phyloP scores from a whole-genome alignment of 2,113 vertebrate species.

The Mus spicilegus region DNA sequence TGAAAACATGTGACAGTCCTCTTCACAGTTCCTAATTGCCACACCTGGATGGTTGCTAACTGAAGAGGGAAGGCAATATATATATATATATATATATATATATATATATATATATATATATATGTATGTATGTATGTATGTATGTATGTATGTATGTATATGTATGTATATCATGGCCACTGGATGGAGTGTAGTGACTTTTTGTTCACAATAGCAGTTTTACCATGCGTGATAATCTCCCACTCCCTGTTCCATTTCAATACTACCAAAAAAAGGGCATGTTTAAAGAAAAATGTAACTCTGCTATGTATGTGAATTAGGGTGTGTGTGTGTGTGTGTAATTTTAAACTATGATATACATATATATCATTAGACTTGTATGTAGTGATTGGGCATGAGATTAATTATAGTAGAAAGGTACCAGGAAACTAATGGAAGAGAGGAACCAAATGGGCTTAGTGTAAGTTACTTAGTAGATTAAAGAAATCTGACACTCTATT shows the following conservation, averaged over 20 bases:
- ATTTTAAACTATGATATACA: not conserved
- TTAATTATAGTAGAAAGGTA: not conserved
- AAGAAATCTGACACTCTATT: not conserved
- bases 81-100: too few relatives aligned
- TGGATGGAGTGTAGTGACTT: not conserved
- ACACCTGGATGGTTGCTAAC: not conserved
- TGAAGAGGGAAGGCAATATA: not conserved
- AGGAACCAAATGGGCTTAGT: not conserved
- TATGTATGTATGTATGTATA: too few relatives aligned
- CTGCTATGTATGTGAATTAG: not conserved
- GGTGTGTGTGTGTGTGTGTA: not conserved
- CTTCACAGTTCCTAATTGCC: not conserved
- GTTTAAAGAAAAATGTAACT: not conserved
- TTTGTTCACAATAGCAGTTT: not conserved
- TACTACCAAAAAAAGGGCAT: not conserved
- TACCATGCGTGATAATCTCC: not conserved
- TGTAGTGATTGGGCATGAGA: not conserved
- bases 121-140: too few relatives aligned
- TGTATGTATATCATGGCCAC: too few relatives aligned
- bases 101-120: too few relatives aligned
- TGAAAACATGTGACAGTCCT: not conserved
- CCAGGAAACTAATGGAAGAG: too few relatives aligned
- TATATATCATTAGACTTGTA: not conserved
- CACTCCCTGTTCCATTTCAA: not conserved
- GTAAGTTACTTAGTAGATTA: not conserved